These are phyloP conservation scores for Lathamus discolor DNA, from an alignment of 2,113 vertebrate genomes.

Conservation along the genomic window DNA sequence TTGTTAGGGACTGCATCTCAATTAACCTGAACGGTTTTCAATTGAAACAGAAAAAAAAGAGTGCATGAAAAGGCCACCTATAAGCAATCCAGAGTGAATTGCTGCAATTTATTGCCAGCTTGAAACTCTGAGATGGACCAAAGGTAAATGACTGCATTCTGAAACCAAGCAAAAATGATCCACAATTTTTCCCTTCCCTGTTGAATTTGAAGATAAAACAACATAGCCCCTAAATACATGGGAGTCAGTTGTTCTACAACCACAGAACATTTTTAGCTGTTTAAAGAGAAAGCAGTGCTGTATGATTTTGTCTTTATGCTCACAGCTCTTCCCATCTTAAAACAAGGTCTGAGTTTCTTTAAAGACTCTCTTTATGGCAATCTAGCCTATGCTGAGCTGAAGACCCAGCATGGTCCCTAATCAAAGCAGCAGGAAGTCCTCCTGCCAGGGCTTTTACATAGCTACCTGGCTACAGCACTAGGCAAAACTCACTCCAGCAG, in stretches of 20 bases:
- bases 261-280: not conserved
- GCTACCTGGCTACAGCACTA: not conserved
- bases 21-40: constrained; percentile 24
- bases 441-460: not conserved
- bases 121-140: not conserved
- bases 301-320: not conserved
- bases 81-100: constrained; percentile 1
- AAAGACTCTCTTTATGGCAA: not conserved
- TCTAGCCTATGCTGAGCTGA: not conserved
- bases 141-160: constrained; percentile 16
- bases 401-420: not conserved
- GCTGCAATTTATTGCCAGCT: constrained; percentile 18
- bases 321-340: not conserved
- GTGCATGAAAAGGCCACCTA: not conserved
- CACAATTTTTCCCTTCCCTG: not conserved
- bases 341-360: not conserved
- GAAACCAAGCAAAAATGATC: not conserved
- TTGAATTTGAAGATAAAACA: not conserved
- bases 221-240: not conserved
- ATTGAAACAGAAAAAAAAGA: constrained; percentile 5
- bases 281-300: not conserved
- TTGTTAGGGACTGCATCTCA: not conserved
- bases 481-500: not conserved
- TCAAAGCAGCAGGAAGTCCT: not conserved
- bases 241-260: not conserved